These are phyloP conservation scores for Dryas iulia DNA, from an alignment of 1,140 invertebrate species.

Conservation along the genomic window DNA sequence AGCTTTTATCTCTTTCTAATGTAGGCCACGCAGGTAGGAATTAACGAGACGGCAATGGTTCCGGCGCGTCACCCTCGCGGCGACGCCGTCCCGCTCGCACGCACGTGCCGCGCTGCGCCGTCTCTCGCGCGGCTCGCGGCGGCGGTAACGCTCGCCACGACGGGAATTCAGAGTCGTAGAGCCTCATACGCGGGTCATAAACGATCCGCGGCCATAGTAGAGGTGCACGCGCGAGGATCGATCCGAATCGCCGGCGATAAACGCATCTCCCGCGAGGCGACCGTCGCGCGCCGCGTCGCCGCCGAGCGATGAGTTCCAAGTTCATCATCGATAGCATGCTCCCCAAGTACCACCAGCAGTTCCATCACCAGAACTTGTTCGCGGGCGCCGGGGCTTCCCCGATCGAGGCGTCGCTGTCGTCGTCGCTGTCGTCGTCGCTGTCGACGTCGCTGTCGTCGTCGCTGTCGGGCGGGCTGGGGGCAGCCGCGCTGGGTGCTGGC, in stretches of 20 bases:
- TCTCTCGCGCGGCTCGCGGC: slow-evolving; percentile 70
- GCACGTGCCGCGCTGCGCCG: slow-evolving; percentile 52
- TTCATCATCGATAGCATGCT: slow-evolving; percentile 98
- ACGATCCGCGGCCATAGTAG: slow-evolving; percentile 79
- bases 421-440: slow-evolving; percentile 84
- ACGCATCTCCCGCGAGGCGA: slow-evolving; percentile 77
- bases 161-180: slow-evolving; percentile 78
- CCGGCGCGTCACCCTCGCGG: slow-evolving; percentile 44
- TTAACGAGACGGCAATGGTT: slow-evolving; percentile 77
- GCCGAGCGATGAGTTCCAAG: slow-evolving; percentile 94
- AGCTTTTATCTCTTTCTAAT: slow-evolving; percentile 80
- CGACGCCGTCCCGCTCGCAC: slow-evolving; percentile 56
- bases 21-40: slow-evolving; percentile 73
- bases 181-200: slow-evolving; percentile 80
- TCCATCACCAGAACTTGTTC: slow-evolving; percentile 78
- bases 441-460: slow-evolving; percentile 82
- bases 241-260: slow-evolving; percentile 77
- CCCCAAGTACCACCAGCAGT: slow-evolving; percentile 91
- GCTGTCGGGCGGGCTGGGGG: slow-evolving; percentile 83
- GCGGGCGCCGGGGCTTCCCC: slow-evolving; percentile 79
- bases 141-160: slow-evolving; percentile 75
- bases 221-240: slow-evolving; percentile 79
- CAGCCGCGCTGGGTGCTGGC: slow-evolving; percentile 71
- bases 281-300: slow-evolving; percentile 77
- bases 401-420: slow-evolving; percentile 82